Base-by-base conservation (phyloP, 2,797 vertebrate genomes). In the Gobio occitaniae region DNA sequence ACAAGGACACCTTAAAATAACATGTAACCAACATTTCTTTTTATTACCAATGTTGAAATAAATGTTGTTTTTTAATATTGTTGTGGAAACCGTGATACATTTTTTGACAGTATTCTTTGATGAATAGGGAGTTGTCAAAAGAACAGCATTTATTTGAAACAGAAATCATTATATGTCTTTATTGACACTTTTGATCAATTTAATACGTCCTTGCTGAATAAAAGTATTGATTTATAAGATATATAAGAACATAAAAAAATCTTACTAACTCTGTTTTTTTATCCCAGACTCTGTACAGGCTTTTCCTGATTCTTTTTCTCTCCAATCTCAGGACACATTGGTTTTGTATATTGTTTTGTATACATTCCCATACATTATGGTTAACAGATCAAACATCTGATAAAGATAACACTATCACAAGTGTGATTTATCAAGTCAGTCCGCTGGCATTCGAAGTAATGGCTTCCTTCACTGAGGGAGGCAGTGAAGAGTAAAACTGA, bases 331-430 rank as follows among this genome's bases (percentile, higher is more conserved):
- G 13, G 6, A 16, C 75, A 15, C 36, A 6, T 21, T 77, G 0
- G 38, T 44, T 61, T 44, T 78, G 75, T 61, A 29, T 44, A 75
- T 54, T 54, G 48, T 75, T 75, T 75, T 75, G 29, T 54, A 36
- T 13, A 17, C 56, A 61, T 78, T 61, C 75, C 16, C 75, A 10
- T 61, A 11, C 5, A 56, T 69, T 65, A 56, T 44, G 48, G 48
- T 56, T 70, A 69, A 80, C 54, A 78, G 75, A 77, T 78, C 61
- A 61, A 78, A 17, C 52, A 47, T 17, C 36, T 47, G 36, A 81
- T 61, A 41, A 4, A 82, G 52, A 82, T 61, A 80, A 56, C 32
- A 54, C 78, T 80, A 72, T 82, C 38, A 61, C 38, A 61, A 3
- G 25, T 59, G 66, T 19, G 80, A 81, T 71, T 81, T 72, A 29